Percentiles rank a stretch among this genome's conserved stretches.
Conservation (phyloP, 2,888 invertebrate species). For the Mycalesis mineus region DNA sequence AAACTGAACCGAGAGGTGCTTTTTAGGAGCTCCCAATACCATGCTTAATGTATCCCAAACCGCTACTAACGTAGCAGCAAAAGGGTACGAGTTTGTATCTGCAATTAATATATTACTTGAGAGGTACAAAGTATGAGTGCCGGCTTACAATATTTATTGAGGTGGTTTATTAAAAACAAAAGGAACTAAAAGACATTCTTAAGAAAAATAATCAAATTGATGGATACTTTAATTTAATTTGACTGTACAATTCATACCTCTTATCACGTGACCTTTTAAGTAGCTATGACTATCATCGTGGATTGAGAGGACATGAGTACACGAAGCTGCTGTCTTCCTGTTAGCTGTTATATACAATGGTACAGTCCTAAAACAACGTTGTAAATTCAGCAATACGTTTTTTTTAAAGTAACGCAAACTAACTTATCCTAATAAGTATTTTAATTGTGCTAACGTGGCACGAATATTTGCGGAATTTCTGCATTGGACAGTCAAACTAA, state of each 20-base stretch:
- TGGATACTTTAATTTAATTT: no score
- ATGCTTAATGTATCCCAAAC: conserved; percentile 84
- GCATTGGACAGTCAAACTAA: no score
- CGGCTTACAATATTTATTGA: no score
- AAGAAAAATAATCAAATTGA: no score
- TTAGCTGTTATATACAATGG: conserved; percentile 38
- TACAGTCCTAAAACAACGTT: conserved; percentile 39
- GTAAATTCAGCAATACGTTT: no score
- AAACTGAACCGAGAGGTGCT: conserved; percentile 82
- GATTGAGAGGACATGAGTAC: conserved; percentile 38
- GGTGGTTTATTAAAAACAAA: no score
- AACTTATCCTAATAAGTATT: no score
- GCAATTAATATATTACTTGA: conserved; percentile 11
- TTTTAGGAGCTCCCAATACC: conserved; percentile 74
- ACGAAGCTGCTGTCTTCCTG: conserved; percentile 39
- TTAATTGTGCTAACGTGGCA: no score
- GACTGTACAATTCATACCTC: conserved; percentile 41
- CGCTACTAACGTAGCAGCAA: conserved; percentile 83
- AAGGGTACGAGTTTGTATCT: conserved; percentile 85
- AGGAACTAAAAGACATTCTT: no score
- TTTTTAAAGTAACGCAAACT: no score
- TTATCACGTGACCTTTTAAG: conserved; percentile 44
- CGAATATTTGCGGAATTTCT: no score
- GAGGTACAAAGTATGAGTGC: no score
- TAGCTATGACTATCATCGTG: conserved; percentile 48